Conservation (phyloP, 2,797 vertebrate genomes). For the Mormyrus hasselquistii region DNA sequence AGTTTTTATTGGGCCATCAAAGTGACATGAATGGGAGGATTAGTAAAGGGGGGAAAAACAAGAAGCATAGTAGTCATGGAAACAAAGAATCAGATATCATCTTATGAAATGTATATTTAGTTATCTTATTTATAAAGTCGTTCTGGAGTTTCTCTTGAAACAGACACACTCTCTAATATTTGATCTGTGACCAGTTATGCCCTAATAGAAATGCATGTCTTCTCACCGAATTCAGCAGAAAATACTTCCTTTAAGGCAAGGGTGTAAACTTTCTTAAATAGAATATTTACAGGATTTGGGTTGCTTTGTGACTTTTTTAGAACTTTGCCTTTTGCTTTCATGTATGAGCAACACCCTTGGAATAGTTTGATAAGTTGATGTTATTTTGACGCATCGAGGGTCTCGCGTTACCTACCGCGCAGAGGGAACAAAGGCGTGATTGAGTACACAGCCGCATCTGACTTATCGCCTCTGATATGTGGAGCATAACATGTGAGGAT, state of each 20-base stretch:
- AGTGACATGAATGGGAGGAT: slow-evolving; percentile 10
- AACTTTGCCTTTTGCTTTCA: not conserved
- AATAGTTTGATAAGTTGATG: slow-evolving; percentile 24
- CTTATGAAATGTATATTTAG: not conserved
- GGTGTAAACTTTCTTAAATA: not conserved
- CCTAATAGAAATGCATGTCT: not conserved
- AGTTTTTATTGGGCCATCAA: not conserved
- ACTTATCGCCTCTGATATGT: slow-evolving; percentile 36
- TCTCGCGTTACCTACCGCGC: slow-evolving; percentile 33
- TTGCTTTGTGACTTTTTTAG: not conserved
- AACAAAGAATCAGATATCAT: slow-evolving; percentile 3
- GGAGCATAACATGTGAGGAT: slow-evolving; percentile 44
- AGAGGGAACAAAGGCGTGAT: slow-evolving; percentile 37
- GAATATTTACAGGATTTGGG: not conserved
- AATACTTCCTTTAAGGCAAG: not conserved
- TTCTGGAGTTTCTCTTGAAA: slow-evolving; percentile 6
- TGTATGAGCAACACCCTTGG: not conserved
- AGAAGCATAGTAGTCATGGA: slow-evolving; percentile 1
- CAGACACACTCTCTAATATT: not conserved
- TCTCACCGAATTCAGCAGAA: not conserved
- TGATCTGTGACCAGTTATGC: not conserved
- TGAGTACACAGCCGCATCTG: slow-evolving; percentile 41
- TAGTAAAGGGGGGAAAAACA: not conserved
- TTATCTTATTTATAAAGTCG: not conserved
- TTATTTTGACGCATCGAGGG: slow-evolving; percentile 17